Conservation (phyloP, 2,113 vertebrate genomes). For the Urocolius indicus region DNA sequence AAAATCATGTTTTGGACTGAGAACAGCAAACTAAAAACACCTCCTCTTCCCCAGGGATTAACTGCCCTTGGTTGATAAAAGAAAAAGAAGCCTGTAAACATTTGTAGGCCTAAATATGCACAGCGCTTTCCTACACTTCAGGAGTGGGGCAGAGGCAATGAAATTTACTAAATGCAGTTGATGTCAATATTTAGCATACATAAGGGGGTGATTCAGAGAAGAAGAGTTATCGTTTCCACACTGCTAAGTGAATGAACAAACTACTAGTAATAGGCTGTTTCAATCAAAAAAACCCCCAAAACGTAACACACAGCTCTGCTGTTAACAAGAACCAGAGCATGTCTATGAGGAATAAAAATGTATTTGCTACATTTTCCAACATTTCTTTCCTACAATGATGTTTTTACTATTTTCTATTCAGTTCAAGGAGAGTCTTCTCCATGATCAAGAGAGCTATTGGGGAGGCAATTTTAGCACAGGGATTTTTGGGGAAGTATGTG, state of each 20-base stretch:
- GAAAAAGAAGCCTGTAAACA: neutral
- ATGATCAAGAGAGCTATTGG: neutral
- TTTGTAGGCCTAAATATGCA: neutral
- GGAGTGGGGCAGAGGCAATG: neutral
- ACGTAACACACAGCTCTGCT: neutral
- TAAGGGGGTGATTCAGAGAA: neutral
- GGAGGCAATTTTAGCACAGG: neutral
- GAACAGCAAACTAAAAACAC: neutral
- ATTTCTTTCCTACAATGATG: neutral
- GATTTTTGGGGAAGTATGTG: neutral
- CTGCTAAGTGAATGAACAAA: neutral
- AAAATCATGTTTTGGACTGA: neutral
- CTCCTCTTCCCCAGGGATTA: neutral
- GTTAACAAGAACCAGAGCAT: neutral
- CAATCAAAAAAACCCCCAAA: neutral
- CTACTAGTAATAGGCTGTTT: neutral
- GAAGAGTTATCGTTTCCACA: neutral
- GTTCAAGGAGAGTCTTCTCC: neutral
- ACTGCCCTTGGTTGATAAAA: neutral
- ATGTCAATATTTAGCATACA: neutral
- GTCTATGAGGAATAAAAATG: neutral
- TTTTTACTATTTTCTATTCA: neutral
- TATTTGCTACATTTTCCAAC: neutral
- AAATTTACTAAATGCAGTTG: slow-evolving; percentile 1
- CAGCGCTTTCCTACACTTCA: neutral